Evolutionary conservation across 2,113 vertebrate genomes (phyloP).

Genomic region (Protobothrops flavoviridis): DNA sequence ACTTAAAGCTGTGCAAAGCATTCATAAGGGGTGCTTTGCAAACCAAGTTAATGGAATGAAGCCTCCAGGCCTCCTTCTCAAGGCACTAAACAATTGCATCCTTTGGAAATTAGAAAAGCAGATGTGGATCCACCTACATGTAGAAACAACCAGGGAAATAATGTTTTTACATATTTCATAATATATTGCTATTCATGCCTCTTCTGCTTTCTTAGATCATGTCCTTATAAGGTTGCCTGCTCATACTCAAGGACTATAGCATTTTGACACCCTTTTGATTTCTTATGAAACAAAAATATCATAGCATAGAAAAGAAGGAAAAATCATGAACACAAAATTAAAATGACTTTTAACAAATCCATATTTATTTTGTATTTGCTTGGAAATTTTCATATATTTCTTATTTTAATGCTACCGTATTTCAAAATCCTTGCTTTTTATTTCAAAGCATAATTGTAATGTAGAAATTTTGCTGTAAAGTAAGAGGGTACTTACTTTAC

Average conservation of each 20-base stretch:
- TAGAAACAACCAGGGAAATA: neutral
- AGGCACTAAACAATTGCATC: neutral
- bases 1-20: neutral
- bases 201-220: neutral
- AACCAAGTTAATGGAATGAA: neutral
- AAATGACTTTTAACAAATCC: neutral
- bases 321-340: neutral
- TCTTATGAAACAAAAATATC: neutral
- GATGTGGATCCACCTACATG: neutral
- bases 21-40: neutral
- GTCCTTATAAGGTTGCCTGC: neutral
- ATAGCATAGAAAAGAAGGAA: neutral
- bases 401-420: neutral
- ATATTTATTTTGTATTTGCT: constrained; percentile 1
- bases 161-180: neutral
- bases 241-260: neutral
- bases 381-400: neutral
- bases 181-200: neutral
- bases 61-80: neutral
- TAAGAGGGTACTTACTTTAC: neutral
- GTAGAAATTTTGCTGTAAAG: neutral
- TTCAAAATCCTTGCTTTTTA: neutral
- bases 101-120: neutral
- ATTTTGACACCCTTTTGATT: neutral
- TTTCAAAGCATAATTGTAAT: neutral